Evolutionary conservation across 2,113 vertebrate genomes (phyloP).

Genomic region (Calidris pugnax): DNA sequence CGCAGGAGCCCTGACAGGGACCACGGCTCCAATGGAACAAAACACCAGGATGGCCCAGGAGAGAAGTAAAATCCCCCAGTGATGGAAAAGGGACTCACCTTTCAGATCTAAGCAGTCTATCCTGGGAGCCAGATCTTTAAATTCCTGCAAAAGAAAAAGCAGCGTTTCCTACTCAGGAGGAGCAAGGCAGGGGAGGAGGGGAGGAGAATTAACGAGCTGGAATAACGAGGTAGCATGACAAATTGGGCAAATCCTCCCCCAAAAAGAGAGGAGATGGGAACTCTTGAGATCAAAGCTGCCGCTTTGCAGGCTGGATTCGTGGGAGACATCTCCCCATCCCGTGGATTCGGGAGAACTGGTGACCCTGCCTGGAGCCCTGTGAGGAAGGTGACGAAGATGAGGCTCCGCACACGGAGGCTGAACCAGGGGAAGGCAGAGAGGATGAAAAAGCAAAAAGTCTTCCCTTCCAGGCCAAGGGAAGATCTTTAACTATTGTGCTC

Average conservation of each 20-base stretch:
- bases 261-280: rapidly evolving
- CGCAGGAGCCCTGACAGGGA: background rate
- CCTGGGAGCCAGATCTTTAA: background rate
- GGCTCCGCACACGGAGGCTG: background rate
- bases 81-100: background rate
- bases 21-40: background rate
- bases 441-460: background rate
- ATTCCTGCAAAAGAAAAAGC: background rate
- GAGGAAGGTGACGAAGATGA: background rate
- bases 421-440: rapidly evolving
- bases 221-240: background rate
- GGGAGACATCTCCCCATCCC: background rate
- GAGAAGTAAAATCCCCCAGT: background rate
- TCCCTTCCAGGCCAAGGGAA: background rate
- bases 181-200: background rate
- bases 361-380: background rate
- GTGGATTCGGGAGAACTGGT: background rate
- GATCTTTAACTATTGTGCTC: background rate
- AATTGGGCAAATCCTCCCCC: background rate
- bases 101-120: background rate
- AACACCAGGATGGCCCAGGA: background rate
- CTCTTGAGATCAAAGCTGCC: background rate
- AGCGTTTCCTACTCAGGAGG: background rate
- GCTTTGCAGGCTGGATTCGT: background rate
- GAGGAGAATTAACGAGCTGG: background rate